A percentile compares a stretch with the other conserved stretches of the same genome.
Conservation (phyloP, 2,888 invertebrate species). For the Syrista parreyssii region DNA sequence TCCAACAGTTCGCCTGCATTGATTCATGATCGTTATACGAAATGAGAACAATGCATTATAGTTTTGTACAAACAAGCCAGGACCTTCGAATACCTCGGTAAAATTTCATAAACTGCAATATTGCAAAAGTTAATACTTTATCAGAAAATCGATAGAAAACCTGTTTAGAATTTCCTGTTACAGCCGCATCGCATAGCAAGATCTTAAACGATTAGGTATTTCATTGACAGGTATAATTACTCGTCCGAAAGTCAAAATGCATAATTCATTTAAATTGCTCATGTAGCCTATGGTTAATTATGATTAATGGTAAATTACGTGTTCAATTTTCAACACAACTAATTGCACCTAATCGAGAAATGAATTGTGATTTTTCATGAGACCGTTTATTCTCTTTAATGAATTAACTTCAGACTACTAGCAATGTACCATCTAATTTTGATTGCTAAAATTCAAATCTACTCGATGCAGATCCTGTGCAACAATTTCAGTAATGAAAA, state of each 20-base stretch:
- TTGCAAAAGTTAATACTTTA: constrained; percentile 19
- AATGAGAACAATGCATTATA: background rate
- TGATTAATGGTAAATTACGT: background rate
- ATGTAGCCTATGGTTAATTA: background rate
- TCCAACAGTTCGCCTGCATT: background rate
- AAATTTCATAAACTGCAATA: constrained; percentile 24
- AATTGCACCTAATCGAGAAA: background rate
- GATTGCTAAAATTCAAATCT: background rate
- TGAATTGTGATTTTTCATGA: background rate
- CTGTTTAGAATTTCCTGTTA: background rate
- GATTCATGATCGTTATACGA: background rate
- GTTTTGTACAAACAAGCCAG: constrained; percentile 36
- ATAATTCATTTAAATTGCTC: background rate
- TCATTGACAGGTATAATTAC: background rate
- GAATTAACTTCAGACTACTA: background rate
- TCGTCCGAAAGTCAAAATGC: background rate
- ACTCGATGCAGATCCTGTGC: background rate
- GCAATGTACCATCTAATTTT: background rate
- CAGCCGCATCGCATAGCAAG: background rate
- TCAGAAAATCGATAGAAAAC: constrained; percentile 32
- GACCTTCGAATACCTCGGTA: constrained; percentile 27
- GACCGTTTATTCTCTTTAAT: background rate
- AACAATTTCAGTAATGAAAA: background rate
- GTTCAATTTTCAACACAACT: background rate
- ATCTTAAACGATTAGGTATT: background rate